Conservation (phyloP, 2,888 invertebrate species). For the Stratiomys singularior region DNA sequence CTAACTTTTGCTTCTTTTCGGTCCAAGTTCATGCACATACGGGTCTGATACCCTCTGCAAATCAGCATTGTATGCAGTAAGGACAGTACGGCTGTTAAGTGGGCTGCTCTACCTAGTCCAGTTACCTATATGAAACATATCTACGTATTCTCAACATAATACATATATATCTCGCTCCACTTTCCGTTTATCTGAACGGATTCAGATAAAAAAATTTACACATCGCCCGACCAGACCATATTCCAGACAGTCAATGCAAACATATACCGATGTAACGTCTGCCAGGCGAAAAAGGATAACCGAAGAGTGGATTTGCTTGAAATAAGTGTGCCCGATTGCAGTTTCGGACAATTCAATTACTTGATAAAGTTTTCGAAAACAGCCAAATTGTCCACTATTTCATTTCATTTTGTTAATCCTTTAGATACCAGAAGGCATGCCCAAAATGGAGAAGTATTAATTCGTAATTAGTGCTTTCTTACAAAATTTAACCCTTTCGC, state of each 20-base stretch:
- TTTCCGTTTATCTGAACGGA: slow-evolving; percentile 48
- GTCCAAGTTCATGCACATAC: not conserved
- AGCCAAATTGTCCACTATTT: no score
- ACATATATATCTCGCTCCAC: slow-evolving; percentile 39
- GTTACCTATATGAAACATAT: slow-evolving; percentile 47
- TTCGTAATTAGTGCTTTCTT: no score
- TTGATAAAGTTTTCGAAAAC: no score
- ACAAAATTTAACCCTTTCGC: no score
- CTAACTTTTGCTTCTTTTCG: not conserved
- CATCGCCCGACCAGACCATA: not conserved
- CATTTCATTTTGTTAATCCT: no score
- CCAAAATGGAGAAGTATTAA: no score
- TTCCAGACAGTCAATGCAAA: slow-evolving; percentile 24
- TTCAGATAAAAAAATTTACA: slow-evolving; percentile 47
- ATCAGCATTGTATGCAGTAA: slow-evolving; percentile 40
- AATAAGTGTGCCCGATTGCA: slow-evolving; percentile 10
- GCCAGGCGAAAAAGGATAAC: slow-evolving; percentile 1
- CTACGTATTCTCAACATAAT: not conserved
- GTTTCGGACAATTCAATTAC: not conserved
- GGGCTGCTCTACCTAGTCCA: slow-evolving; percentile 32
- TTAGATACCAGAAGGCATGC: no score
- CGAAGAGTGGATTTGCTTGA: not conserved
- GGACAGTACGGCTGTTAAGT: slow-evolving; percentile 38
- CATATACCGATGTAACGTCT: slow-evolving; percentile 10
- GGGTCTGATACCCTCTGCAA: slow-evolving; percentile 8